These are phyloP conservation scores for Rhizoglyphus robini DNA, from an alignment of 1,140 invertebrate genomes.

Conservation along the genomic window DNA sequence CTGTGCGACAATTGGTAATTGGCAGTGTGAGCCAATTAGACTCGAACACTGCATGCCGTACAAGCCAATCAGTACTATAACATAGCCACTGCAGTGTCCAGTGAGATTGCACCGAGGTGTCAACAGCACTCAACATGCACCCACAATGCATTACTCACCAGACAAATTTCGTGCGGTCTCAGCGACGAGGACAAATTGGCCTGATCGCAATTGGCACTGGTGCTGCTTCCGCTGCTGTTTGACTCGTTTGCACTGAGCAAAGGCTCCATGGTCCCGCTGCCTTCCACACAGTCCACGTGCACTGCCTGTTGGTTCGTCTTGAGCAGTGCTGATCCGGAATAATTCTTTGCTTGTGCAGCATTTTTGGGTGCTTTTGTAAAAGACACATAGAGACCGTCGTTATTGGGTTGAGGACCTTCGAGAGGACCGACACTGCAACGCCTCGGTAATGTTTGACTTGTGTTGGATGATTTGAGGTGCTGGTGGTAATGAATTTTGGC, in stretches of 20 bases:
- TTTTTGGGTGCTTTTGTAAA: background rate
- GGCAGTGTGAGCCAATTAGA: too few relatives aligned
- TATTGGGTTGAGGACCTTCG: background rate
- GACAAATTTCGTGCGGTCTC: background rate
- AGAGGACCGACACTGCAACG: conserved; percentile 2
- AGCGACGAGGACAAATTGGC: background rate
- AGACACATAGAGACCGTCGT: background rate
- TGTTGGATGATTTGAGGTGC: background rate
- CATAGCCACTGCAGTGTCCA: too few relatives aligned
- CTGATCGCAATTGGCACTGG: background rate
- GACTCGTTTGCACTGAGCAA: background rate
- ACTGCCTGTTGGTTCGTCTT: background rate
- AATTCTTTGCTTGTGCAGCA: background rate
- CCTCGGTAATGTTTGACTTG: background rate
- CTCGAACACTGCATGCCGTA: too few relatives aligned
- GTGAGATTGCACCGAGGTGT: too few relatives aligned
- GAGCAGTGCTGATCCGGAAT: background rate
- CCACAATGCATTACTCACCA: background rate
- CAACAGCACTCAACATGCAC: background rate
- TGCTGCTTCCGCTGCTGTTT: background rate
- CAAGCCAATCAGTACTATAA: too few relatives aligned
- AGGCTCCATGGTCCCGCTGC: background rate
- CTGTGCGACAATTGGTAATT: too few relatives aligned
- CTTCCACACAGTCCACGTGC: background rate
- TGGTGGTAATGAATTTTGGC: background rate